These are phyloP conservation scores for Tachysurus fulvidraco DNA, from an alignment of 2,113 vertebrate genomes.

Conservation along the genomic window DNA sequence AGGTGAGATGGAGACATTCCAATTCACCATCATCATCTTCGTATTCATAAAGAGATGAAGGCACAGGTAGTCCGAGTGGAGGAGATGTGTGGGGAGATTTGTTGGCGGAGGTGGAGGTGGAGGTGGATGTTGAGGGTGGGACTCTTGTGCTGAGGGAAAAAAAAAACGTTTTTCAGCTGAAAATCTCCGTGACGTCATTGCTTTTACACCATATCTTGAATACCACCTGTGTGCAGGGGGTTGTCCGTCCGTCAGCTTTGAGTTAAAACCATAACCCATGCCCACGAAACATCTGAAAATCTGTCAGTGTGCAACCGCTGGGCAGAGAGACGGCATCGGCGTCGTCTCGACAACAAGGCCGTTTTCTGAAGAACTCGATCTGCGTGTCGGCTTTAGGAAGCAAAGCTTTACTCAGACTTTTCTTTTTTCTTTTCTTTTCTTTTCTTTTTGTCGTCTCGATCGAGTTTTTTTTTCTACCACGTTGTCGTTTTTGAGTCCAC, in stretches of 20 bases:
- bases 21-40: neutral
- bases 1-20: neutral
- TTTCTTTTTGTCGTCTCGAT: neutral
- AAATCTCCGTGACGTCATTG: slow-evolving; percentile 73
- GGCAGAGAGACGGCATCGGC: slow-evolving; percentile 57
- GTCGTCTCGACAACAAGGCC: slow-evolving; percentile 57
- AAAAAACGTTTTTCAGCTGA: slow-evolving; percentile 63
- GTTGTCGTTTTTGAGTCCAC: neutral
- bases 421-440: neutral
- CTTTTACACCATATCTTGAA: slow-evolving; percentile 77
- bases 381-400: neutral
- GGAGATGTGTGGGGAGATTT: slow-evolving; percentile 10
- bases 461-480: neutral
- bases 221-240: slow-evolving; percentile 78
- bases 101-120: slow-evolving; percentile 34
- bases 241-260: slow-evolving; percentile 72
- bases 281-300: slow-evolving; percentile 70
- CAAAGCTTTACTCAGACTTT: slow-evolving; percentile 8
- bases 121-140: slow-evolving; percentile 68
- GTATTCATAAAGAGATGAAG: neutral
- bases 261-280: slow-evolving; percentile 74
- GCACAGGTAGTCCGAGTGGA: neutral
- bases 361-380: neutral
- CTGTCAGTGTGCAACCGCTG: slow-evolving; percentile 67
- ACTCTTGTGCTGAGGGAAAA: slow-evolving; percentile 55